A percentile compares a stretch with the other conserved stretches of the same genome.
phyloP scores from a whole-genome alignment of 2,113 vertebrate genomes.

The Clarias macrocephalus region DNA sequence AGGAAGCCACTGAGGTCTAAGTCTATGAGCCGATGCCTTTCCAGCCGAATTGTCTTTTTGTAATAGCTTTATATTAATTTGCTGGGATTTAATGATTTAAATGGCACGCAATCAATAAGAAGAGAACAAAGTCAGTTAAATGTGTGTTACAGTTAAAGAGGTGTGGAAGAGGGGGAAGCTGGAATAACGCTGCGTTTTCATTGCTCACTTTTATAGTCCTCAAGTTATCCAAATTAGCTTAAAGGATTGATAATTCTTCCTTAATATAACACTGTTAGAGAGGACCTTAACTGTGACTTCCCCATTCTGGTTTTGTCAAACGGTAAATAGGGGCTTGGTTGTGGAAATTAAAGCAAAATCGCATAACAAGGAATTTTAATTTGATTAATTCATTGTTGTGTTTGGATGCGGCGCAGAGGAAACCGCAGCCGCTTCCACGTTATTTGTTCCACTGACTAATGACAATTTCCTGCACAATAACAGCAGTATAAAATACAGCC shows the following conservation, averaged over 20 bases:
- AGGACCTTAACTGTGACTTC: slow-evolving; percentile 78
- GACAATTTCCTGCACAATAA: slow-evolving; percentile 83
- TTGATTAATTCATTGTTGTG: slow-evolving; percentile 85
- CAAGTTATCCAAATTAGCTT: slow-evolving; percentile 84
- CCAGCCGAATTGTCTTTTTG: slow-evolving; percentile 50
- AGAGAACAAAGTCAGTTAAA: slow-evolving; percentile 76
- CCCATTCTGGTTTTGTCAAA: slow-evolving; percentile 73
- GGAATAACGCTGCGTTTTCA: slow-evolving; percentile 72
- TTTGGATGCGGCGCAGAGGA: slow-evolving; percentile 76
- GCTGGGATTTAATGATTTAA: slow-evolving; percentile 73
- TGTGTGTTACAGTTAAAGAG: slow-evolving; percentile 70
- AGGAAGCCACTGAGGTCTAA: background rate
- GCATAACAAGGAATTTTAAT: slow-evolving; percentile 83
- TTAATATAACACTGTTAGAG: slow-evolving; percentile 81
- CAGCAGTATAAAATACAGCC: slow-evolving; percentile 74
- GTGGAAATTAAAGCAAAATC: slow-evolving; percentile 82
- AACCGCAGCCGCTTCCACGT: slow-evolving; percentile 76
- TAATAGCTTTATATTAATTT: slow-evolving; percentile 78
- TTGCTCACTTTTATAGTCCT: slow-evolving; percentile 75
- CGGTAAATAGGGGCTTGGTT: slow-evolving; percentile 77
- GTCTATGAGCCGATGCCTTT: background rate
- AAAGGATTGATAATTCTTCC: slow-evolving; percentile 83
- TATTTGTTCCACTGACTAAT: slow-evolving; percentile 85
- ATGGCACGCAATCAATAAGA: slow-evolving; percentile 74
- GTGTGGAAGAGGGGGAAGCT: slow-evolving; percentile 71